Conservation (phyloP, 1,140 invertebrate species). For the Hylyphantes graminicola region DNA sequence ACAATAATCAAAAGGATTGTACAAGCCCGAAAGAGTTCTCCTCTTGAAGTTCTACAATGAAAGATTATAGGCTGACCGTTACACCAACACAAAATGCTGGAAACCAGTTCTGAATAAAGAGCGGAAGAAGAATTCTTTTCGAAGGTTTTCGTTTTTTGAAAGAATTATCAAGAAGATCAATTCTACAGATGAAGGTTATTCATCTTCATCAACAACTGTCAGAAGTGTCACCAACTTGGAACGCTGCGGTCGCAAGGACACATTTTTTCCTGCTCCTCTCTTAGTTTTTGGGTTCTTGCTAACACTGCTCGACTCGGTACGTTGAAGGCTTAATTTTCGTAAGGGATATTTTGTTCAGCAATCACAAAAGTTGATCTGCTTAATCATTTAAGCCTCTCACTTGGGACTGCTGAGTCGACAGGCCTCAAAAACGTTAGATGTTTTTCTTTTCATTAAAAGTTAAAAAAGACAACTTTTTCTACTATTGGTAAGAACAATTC, state of each 20-base stretch:
- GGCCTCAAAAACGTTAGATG: no score
- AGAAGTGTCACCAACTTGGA: slow-evolving; percentile 56
- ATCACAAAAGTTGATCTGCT: slow-evolving; percentile 22
- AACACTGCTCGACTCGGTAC: slow-evolving; percentile 18
- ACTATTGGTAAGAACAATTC: no score
- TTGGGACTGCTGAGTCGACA: neutral
- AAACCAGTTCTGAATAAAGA: slow-evolving; percentile 57
- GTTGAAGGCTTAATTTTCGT: slow-evolving; percentile 55
- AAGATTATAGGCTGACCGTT: slow-evolving; percentile 33
- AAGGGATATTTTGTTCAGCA: slow-evolving; percentile 42
- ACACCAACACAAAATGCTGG: slow-evolving; percentile 30
- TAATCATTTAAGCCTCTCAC: slow-evolving; percentile 38
- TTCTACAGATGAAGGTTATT: slow-evolving; percentile 59
- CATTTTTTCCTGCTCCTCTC: slow-evolving; percentile 45
- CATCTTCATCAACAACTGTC: slow-evolving; percentile 59
- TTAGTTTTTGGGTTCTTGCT: slow-evolving; percentile 27
- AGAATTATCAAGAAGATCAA: slow-evolving; percentile 59
- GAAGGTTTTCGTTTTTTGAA: slow-evolving; percentile 52
- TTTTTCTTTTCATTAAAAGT: no score
- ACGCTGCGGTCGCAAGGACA: slow-evolving; percentile 55
- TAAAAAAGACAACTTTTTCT: no score
- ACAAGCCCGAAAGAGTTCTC: slow-evolving; percentile 21
- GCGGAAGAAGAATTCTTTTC: slow-evolving; percentile 48
- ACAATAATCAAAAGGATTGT: neutral
- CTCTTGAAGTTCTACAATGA: neutral